Base-by-base conservation (phyloP, 2,888 invertebrate genomes). In the Oscheius sp. region DNA sequence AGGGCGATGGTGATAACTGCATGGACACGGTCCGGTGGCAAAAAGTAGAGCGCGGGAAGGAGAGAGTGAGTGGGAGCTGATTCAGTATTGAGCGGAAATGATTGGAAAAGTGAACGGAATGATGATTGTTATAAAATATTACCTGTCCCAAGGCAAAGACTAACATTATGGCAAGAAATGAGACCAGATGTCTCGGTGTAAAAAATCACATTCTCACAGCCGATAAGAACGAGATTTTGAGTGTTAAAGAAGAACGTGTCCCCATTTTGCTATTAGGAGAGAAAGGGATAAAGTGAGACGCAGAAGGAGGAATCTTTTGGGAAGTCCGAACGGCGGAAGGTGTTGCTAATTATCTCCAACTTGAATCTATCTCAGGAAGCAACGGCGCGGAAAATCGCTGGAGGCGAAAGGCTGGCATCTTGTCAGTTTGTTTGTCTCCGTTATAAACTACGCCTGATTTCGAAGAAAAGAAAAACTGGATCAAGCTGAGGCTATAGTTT, bases 241-340 rank as follows among this genome's bases (percentile, higher is more conserved):
- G 7, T 42, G 42, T 42, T 57, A 57, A 53, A 29, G 32, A 33
- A 33, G 33, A 57, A 57, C 57, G 57, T 57, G 57, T 57, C 57
- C 57, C 57, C 53, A 9, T 13, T 50, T 21, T 53, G 53, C 53
- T 29, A 29, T 53, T 9, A 9, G 60, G 37, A 32, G 32, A 21
- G 60, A 60, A 60, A n/a, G 35, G 60, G 58, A 21, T 58, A 33
- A 33, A 7, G 58, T 7, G 32, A 5, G 58, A 21, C 29, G 21
- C 10, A 57, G 7, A 13, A 58, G 35, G 35, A 35, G 35, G 60
- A 10, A 35, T 9, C 10, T 33, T n/a, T 35, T n/a, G 37, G 1
- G 11, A 29, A 5, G 2, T 60, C 35, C 60, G 60, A 60, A 60
- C 60, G 60, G 60, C 60, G 60, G 60, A 60, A 60, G 53, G 53